Base-by-base conservation (phyloP, 2,888 invertebrate genomes). In the Melanophora roralis region DNA sequence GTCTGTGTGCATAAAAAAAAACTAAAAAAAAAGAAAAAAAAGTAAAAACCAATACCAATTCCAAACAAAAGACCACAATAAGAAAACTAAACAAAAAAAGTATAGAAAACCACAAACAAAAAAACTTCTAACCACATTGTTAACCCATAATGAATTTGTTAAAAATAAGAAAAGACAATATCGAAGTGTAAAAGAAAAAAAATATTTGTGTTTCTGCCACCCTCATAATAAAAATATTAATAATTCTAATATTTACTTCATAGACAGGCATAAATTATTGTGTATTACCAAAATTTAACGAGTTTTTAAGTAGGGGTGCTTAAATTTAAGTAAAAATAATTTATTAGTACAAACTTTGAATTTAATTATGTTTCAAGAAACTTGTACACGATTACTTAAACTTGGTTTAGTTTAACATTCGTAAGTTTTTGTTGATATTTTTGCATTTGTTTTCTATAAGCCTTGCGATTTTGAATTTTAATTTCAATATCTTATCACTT, bases 121-220 rank as follows among this genome's bases (percentile, higher is more conserved):
- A 62, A 51, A 19, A 12, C 19, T 16, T 38, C 47, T 38, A 80
- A 80, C 65, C 65, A 76, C 78, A 76, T 76, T 65, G 73, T 76
- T 78, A 81, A 67, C 65, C 65, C 27, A 55, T 65, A 79, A 75
- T 76, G 51, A 75, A 72, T 69, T 75, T 75, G 64, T 62, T 71
- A 67, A 71, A 75, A 72, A 83, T 77, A 81, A 83, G 82, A 83
- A 82, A 83, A 16, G 21, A 65, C 64, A 72, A 16, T 36, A 65
- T 57, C 43, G 76, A 62, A 47, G 36, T n/a, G n/a, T n/a, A 6
- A 3, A 27, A 32, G 43, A 59, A 47, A 59, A 43, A 51, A 43
- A 74, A 14, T 60, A 14, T 62, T 49, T 36, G 40, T 16, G 45
- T 49, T 75, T 51, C 45, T 57, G 34, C 72, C 80, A 72, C 55